Conservation (phyloP, 2,797 vertebrate species). For the Tapera naevia region DNA sequence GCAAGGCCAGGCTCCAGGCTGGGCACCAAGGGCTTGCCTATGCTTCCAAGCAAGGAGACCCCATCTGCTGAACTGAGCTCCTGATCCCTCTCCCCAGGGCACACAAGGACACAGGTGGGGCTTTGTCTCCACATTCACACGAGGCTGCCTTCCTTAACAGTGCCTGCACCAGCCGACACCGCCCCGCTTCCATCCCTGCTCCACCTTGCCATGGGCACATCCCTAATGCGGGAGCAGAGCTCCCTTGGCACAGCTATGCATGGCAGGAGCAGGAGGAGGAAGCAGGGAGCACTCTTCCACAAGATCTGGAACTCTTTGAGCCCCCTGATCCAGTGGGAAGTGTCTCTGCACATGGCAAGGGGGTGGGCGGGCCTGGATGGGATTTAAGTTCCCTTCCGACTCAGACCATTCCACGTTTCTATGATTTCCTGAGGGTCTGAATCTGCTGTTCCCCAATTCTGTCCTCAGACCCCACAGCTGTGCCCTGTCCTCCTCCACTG, state of each 20-base stretch:
- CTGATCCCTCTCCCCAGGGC: background rate
- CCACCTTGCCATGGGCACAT: rapidly evolving
- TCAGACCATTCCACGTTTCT: too few species aligned
- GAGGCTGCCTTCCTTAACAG: background rate
- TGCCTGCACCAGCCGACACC: background rate
- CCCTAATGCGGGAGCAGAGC: rapidly evolving
- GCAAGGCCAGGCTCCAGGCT: background rate
- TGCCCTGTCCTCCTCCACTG: background rate
- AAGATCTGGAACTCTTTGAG: background rate
- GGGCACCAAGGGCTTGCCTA: background rate
- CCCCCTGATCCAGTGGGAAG: too few species aligned
- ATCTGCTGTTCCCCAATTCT: rapidly evolving
- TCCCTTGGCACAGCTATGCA: background rate
- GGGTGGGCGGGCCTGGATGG: too few species aligned
- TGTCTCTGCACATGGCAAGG: too few species aligned
- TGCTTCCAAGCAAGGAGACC: background rate
- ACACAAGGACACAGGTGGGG: rapidly evolving
- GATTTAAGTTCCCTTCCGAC: too few species aligned
- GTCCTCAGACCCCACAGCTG: background rate
- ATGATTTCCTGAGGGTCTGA: background rate
- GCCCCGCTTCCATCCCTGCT: background rate
- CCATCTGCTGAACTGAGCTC: background rate
- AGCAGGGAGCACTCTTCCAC: background rate
- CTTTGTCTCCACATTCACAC: background rate
- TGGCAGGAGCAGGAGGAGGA: too few species aligned